Evolutionary conservation across 2,888 invertebrate genomes (phyloP).

Genomic region (Malachius bipustulatus): DNA sequence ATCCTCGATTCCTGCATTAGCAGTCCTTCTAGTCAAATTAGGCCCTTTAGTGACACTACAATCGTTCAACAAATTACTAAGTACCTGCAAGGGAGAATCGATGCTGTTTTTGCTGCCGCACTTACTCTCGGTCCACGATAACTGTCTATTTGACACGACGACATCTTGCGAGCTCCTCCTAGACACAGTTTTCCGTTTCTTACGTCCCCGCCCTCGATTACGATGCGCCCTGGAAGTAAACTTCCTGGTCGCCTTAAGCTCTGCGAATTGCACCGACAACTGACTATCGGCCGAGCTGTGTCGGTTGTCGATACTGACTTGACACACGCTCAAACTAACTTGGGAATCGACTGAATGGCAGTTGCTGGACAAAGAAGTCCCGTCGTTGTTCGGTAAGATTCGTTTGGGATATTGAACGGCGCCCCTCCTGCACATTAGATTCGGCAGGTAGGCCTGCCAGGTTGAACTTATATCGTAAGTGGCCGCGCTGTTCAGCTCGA

Average conservation of each 20-base stretch:
- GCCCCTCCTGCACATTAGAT: constrained; percentile 71
- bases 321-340: constrained; percentile 64
- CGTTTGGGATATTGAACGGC: no score
- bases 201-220: constrained; percentile 29
- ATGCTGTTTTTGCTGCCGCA: constrained; percentile 61
- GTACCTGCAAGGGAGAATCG: constrained; percentile 64
- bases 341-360: constrained; percentile 47
- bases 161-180: constrained; percentile 26
- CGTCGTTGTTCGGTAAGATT: constrained; percentile 48
- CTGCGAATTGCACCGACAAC: constrained; percentile 71
- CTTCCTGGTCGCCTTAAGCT: constrained; percentile 62
- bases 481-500: constrained; percentile 57
- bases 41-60: constrained; percentile 37
- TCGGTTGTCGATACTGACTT: constrained; percentile 76
- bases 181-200: no score
- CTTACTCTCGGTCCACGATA: constrained; percentile 26
- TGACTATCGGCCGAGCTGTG: constrained; percentile 83
- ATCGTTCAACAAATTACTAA: constrained; percentile 46
- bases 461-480: constrained; percentile 81
- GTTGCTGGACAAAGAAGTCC: constrained; percentile 42
- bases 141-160: constrained; percentile 27
- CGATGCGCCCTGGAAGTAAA: constrained; percentile 35
- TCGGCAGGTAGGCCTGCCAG: constrained; percentile 84
- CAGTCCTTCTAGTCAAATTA: constrained; percentile 42
- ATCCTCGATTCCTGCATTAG: constrained; percentile 31